A percentile compares a stretch with the other conserved stretches of the same genome.
These are phyloP conservation scores for Pterophyllum scalare DNA, from an alignment of 2,113 vertebrate genomes.

Conservation along the genomic window DNA sequence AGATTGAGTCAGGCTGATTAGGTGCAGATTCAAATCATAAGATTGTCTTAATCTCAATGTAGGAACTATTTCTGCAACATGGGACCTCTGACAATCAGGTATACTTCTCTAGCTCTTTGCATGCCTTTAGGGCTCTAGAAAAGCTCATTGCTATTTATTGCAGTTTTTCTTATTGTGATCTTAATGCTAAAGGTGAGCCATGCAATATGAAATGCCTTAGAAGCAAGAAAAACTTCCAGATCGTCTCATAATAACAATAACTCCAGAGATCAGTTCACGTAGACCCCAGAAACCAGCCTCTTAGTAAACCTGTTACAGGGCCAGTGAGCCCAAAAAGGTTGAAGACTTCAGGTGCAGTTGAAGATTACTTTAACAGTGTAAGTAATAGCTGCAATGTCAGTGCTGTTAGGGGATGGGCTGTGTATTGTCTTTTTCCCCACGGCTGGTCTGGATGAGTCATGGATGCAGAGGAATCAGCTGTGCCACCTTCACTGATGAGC, in stretches of 20 bases:
- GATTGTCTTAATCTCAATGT: constrained; percentile 45
- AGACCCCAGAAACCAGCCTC: background rate
- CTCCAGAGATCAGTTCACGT: too few relatives aligned
- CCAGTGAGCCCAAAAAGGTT: background rate
- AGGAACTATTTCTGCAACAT: constrained; percentile 42
- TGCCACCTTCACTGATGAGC: background rate
- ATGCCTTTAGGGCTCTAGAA: background rate
- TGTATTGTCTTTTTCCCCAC: background rate
- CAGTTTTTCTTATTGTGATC: background rate
- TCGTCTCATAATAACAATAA: too few relatives aligned
- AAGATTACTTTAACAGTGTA: constrained; percentile 12
- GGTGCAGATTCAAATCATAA: constrained; percentile 24
- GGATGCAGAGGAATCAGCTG: constrained; percentile 1
- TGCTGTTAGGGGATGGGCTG: background rate
- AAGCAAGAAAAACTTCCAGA: background rate
- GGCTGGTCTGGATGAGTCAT: background rate
- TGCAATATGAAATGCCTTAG: background rate
- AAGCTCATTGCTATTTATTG: background rate
- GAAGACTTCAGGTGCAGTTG: background rate
- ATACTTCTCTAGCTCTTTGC: constrained; percentile 14
- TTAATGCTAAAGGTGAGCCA: background rate
- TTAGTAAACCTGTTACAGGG: background rate
- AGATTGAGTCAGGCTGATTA: constrained; percentile 44
- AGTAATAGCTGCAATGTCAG: background rate
- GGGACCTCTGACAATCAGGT: constrained; percentile 58